phyloP scores from a whole-genome alignment of 2,888 invertebrate species.

The Pyrrhia umbra region DNA sequence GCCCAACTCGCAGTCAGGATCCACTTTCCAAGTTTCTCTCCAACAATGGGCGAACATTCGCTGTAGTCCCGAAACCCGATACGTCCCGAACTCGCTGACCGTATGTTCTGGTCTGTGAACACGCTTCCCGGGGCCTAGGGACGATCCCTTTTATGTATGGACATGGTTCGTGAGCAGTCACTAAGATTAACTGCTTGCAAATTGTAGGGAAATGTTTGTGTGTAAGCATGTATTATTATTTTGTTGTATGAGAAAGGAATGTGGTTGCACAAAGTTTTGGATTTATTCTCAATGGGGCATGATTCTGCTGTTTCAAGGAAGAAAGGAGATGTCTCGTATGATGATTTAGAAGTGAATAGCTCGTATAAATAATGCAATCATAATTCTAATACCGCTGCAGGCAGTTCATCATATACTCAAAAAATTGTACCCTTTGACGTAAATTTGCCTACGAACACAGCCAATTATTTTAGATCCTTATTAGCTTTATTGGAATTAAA shows the following conservation, averaged over 20 bases:
- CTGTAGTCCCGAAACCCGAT: conserved; percentile 49
- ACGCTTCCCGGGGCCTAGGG: conserved; percentile 49
- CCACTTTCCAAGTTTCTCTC: conserved; percentile 41
- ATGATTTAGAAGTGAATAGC: too few species aligned
- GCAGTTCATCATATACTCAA: too few species aligned
- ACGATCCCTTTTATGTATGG: conserved; percentile 54
- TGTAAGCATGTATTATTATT: conserved; percentile 20
- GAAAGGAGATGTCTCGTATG: too few species aligned
- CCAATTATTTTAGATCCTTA: too few species aligned
- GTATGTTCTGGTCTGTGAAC: conserved; percentile 55
- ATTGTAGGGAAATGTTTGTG: conserved; percentile 24
- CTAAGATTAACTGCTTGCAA: conserved; percentile 44
- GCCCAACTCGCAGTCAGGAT: conserved; percentile 15
- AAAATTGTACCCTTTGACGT: too few species aligned
- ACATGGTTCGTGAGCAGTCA: conserved; percentile 45
- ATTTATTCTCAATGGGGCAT: too few species aligned
- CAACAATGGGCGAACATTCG: conserved; percentile 8
- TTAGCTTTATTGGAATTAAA: too few species aligned
- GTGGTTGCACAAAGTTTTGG: too few species aligned
- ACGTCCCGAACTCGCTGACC: conserved; percentile 38
- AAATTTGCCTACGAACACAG: too few species aligned
- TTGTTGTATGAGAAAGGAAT: conserved; percentile 10
- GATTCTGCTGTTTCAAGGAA: too few species aligned
- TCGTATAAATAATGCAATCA: too few species aligned
- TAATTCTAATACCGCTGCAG: too few species aligned